Evolutionary conservation across 2,797 vertebrate species (phyloP).

Genomic region (Natrix natrix): DNA sequence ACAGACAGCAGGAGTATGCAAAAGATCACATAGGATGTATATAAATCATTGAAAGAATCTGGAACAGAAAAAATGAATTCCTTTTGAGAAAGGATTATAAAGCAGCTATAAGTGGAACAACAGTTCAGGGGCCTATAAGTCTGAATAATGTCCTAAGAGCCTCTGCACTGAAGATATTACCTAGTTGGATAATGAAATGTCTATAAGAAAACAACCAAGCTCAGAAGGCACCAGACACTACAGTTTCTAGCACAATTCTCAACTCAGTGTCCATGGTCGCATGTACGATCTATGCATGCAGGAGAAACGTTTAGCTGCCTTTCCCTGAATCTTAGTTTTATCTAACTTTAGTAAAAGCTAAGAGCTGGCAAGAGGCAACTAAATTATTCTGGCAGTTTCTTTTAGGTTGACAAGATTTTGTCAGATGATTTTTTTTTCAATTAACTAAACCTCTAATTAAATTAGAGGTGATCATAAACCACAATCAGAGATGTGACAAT

Average conservation of each 20-base stretch:
- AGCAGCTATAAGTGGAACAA: not conserved
- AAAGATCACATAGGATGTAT: slow-evolving; percentile 79
- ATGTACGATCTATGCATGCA: not conserved
- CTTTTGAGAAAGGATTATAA: not conserved
- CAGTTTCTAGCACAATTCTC: not conserved
- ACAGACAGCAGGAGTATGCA: slow-evolving; percentile 83
- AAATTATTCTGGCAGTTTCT: not conserved
- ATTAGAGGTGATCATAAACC: not conserved
- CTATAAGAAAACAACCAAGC: not conserved
- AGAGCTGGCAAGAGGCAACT: not conserved
- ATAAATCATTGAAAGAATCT: slow-evolving; percentile 82
- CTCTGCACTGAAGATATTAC: not conserved
- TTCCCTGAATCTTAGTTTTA: not conserved
- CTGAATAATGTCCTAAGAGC: not conserved
- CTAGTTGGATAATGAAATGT: not conserved
- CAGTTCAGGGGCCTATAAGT: not conserved
- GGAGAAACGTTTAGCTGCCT: not conserved
- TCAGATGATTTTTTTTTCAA: not conserved
- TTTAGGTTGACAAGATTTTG: not conserved
- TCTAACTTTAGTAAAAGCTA: not conserved
- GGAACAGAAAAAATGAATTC: slow-evolving; percentile 34
- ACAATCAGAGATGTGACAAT: not conserved
- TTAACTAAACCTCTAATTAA: too few relatives aligned
- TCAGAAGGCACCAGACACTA: not conserved
- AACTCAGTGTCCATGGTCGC: not conserved